Base-by-base conservation (phyloP, 1,140 invertebrate species). In the Phthorimaea operculella region DNA sequence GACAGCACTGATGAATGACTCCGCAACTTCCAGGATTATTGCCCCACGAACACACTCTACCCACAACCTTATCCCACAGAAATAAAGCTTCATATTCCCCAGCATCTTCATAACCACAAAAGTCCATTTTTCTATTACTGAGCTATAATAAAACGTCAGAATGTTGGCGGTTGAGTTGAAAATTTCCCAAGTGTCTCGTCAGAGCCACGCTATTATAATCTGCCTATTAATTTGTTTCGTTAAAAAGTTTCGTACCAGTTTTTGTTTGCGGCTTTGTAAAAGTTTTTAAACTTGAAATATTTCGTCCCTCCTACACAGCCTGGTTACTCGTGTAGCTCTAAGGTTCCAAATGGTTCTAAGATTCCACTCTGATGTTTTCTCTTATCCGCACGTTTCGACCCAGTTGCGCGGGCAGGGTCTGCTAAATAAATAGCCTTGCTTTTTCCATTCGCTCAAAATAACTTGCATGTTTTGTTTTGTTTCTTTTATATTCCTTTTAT, bases 161-260 rank as follows among this genome's bases (percentile, higher is more conserved):
- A 60, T 48, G 47, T 48, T 60, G 56, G 44, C 60, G 17, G 45
- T 45, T 28, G 59, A 45, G 47, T 33, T 55, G 39, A 54, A 57
- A 64, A 64, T 64, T 64, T 60, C 62, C 59, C 62, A 53, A 58
- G 58, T 54, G 62, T 51, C 53, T 60, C 51, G 42, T 64, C 54
- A 58, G 44, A 56, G 49, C 52, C 45, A 44, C 50, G 14, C 53
- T 55, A 53, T 58, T 62, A 58, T 14, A 14, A 47, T 47, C 16
- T 57, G 16, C 39, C 44, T 54, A 63, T 57, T 54, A 59, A 54
- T 33, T 53, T 47, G 33, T 33, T 60, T 54, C 21, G 50, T 17
- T 53, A 53, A 52, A 33, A 53, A 14, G 15, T 55, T 55, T 28
- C 21, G n/a, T n/a, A 28, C 21, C 21, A 28, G 21, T 28, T 28